These are phyloP conservation scores for Eledona agricola DNA, from an alignment of 2,888 invertebrate genomes.

Conservation along the genomic window DNA sequence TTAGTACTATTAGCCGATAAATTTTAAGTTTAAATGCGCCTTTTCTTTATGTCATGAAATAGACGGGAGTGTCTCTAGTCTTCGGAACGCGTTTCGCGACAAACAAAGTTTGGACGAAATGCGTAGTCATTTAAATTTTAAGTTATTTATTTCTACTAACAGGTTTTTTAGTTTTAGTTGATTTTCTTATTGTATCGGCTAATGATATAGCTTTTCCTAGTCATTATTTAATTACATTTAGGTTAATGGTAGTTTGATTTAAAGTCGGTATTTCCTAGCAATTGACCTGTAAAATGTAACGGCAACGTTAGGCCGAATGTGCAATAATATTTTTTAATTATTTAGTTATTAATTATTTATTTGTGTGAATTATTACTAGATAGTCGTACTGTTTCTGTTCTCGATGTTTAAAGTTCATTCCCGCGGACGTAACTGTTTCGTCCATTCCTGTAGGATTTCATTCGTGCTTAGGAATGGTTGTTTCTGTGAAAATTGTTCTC, in stretches of 20 bases:
- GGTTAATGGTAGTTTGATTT: conserved; percentile 8
- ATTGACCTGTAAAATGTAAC: conserved; percentile 7
- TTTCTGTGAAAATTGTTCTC: conserved; percentile 48
- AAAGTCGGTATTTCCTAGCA: too few species aligned
- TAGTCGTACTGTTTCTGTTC: conserved; percentile 24
- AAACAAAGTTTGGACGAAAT: conserved; percentile 18
- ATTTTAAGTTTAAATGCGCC: conserved; percentile 40
- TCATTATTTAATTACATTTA: conserved; percentile 47
- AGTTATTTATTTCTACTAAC: conserved; percentile 50
- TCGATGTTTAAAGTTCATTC: conserved; percentile 44
- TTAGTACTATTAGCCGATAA: conserved; percentile 60
- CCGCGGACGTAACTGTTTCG: conserved; percentile 44
- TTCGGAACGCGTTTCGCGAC: conserved; percentile 30
- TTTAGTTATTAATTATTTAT: conserved; percentile 25
- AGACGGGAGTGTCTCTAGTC: conserved; percentile 57
- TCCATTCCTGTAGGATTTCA: conserved; percentile 48
- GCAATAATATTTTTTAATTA: conserved; percentile 50
- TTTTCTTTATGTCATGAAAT: conserved; percentile 37
- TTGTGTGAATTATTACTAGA: conserved; percentile 27
- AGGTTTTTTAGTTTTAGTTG: conserved; percentile 41
- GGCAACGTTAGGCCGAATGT: conserved; percentile 49
- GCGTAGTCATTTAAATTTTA: conserved; percentile 49
- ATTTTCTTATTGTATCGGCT: conserved; percentile 58
- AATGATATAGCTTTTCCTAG: conserved; percentile 60
- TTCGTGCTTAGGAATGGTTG: conserved; percentile 38